phyloP scores from a whole-genome alignment of 2,888 invertebrate genomes.

The Hecatera dysodea region DNA sequence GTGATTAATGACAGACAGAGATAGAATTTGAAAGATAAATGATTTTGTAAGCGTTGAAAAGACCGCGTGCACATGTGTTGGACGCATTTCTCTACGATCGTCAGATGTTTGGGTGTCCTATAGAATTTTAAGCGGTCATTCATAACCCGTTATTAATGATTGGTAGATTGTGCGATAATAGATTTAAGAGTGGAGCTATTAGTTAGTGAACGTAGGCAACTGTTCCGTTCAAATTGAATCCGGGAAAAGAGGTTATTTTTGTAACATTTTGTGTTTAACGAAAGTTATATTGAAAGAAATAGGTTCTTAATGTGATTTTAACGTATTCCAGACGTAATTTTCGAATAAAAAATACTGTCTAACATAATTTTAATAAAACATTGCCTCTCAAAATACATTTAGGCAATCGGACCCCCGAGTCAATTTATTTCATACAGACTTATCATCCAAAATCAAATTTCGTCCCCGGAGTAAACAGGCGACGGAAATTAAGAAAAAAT shows the following conservation, averaged over 20 bases:
- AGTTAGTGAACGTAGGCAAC: slow-evolving; percentile 64
- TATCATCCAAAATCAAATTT: slow-evolving; percentile 62
- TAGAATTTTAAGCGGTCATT: slow-evolving; percentile 87
- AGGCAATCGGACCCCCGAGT: slow-evolving; percentile 13
- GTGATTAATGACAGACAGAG: slow-evolving; percentile 85
- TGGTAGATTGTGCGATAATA: slow-evolving; percentile 77
- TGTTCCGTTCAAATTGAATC: slow-evolving; percentile 52
- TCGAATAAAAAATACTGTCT: background rate
- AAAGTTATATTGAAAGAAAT: slow-evolving; percentile 1
- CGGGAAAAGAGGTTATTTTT: slow-evolving; percentile 12
- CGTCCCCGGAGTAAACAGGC: slow-evolving; percentile 59
- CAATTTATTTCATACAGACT: slow-evolving; percentile 46
- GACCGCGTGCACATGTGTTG: slow-evolving; percentile 83
- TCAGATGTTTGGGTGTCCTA: slow-evolving; percentile 83
- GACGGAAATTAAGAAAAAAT: slow-evolving; percentile 76
- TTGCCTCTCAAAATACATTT: slow-evolving; percentile 22
- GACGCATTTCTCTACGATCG: slow-evolving; percentile 76
- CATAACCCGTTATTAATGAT: slow-evolving; percentile 86
- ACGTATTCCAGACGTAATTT: background rate
- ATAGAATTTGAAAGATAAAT: slow-evolving; percentile 83
- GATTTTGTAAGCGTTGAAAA: slow-evolving; percentile 85
- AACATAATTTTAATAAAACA: background rate
- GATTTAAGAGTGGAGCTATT: slow-evolving; percentile 72
- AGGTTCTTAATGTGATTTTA: slow-evolving; percentile 31
- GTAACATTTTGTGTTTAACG: background rate